Conservation (phyloP, 2,113 vertebrate species). For the Aldabrachelys gigantea region DNA sequence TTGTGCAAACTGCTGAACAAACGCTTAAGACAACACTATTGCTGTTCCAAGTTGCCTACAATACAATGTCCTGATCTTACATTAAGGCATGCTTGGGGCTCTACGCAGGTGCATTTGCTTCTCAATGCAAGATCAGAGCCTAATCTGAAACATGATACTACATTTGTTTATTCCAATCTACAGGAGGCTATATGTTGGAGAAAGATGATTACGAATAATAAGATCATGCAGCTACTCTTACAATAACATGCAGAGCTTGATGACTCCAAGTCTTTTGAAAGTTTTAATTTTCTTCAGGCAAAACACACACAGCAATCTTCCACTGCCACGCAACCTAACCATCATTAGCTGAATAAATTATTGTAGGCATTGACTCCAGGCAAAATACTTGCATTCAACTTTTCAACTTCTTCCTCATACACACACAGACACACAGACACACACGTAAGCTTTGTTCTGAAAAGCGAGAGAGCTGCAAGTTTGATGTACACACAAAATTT, state of each 20-base stretch:
- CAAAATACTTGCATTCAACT: background rate
- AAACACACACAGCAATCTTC: background rate
- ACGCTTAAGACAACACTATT: background rate
- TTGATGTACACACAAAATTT: background rate
- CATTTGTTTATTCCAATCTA: background rate
- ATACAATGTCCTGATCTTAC: background rate
- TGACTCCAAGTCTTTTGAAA: background rate
- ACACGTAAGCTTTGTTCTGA: too few species aligned
- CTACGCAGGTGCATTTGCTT: too few species aligned
- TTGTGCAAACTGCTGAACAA: background rate
- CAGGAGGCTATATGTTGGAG: background rate
- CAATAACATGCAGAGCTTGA: background rate
- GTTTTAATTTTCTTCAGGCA: background rate
- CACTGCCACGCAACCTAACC: background rate
- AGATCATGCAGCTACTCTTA: background rate
- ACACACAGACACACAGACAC: accelerated
- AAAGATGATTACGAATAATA: background rate
- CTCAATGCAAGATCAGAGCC: background rate
- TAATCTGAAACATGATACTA: background rate
- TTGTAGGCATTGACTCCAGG: background rate
- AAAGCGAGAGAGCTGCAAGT: too few species aligned
- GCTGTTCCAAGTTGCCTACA: accelerated
- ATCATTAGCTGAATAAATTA: background rate
- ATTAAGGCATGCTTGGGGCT: background rate
- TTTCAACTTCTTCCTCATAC: background rate